These are phyloP conservation scores for Samia ricini DNA, from an alignment of 1,140 invertebrate genomes.

Conservation along the genomic window DNA sequence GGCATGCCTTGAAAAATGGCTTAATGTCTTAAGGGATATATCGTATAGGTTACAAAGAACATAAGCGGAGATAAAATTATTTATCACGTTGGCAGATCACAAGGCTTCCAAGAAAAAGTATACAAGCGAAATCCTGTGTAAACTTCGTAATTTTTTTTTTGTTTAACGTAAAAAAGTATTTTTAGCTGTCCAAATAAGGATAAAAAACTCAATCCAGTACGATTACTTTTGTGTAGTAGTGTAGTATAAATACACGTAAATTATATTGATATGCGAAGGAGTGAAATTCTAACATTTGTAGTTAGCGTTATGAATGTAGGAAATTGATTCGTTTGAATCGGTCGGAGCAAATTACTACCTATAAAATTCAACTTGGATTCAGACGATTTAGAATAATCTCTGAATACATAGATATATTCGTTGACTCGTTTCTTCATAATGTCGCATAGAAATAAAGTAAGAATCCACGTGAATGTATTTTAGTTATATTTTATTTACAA, in stretches of 20 bases:
- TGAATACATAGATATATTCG: background rate
- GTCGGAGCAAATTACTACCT: background rate
- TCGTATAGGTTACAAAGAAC: background rate
- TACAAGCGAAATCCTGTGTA: constrained; percentile 7
- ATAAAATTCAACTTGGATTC: background rate
- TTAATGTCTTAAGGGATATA: background rate
- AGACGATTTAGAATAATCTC: background rate
- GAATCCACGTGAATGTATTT: too few species aligned
- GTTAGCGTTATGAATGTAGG: background rate
- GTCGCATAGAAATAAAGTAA: too few species aligned
- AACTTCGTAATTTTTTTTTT: constrained; percentile 39
- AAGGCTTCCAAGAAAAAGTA: constrained; percentile 18
- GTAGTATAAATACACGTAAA: too few species aligned
- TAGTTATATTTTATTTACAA: too few species aligned
- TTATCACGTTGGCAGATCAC: constrained; percentile 17
- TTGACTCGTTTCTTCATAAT: background rate
- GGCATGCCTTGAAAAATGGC: too few species aligned
- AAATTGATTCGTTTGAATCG: background rate
- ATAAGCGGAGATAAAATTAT: constrained; percentile 9
- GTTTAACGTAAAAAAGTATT: constrained; percentile 25
- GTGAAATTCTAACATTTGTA: background rate
- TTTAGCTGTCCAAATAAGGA: constrained; percentile 24
- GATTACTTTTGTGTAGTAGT: too few species aligned
- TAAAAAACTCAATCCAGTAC: constrained; percentile 11
- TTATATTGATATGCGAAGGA: background rate